Percentiles rank a stretch among this genome's conserved stretches.
Evolutionary conservation across 2,113 vertebrate genomes (phyloP).

Genomic region (Crotalus horridus): DNA sequence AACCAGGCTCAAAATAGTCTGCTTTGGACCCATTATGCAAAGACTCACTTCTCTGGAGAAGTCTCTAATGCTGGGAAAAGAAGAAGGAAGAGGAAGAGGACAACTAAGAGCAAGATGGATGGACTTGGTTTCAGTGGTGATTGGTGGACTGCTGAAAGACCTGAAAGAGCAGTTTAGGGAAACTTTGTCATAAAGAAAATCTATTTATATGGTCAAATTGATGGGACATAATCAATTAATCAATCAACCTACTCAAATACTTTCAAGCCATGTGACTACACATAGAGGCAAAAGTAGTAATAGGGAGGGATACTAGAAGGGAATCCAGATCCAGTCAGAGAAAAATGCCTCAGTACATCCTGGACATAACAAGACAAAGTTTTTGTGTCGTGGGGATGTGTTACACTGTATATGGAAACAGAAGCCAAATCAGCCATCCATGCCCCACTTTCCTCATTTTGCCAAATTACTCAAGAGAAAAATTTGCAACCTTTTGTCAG

Average conservation of each 20-base stretch:
- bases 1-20: not conserved
- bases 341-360: rapidly evolving
- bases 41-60: not conserved
- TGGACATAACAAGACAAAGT: conserved; percentile 3
- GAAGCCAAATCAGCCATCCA: not conserved
- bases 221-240: not conserved
- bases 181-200: not conserved
- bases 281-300: not conserved
- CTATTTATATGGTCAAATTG: not conserved
- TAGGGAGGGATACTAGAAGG: not conserved
- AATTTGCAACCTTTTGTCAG: not conserved
- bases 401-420: not conserved
- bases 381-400: not conserved
- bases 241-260: not conserved
- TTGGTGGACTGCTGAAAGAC: not conserved
- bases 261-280: not conserved
- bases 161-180: not conserved
- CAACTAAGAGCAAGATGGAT: not conserved
- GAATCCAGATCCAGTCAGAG: not conserved
- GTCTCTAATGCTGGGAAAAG: not conserved
- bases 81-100: not conserved
- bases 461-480: conserved; percentile 20
- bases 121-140: not conserved
- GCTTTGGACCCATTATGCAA: not conserved
- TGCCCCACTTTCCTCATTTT: conserved; percentile 15